phyloP scores from a whole-genome alignment of 2,797 vertebrate genomes.

The Enteromius radiatus region DNA sequence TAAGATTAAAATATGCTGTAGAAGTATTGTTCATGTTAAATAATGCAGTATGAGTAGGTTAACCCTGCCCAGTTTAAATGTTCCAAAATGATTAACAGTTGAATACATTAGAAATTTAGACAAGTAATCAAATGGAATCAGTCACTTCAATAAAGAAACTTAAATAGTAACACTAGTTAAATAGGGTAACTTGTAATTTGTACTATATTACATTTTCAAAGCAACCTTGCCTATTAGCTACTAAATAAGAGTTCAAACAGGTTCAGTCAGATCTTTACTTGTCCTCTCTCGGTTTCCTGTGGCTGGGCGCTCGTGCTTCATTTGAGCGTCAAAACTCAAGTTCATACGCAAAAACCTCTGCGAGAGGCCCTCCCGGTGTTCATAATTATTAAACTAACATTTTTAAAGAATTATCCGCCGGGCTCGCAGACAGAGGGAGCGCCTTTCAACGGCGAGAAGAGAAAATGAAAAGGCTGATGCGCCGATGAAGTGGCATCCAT shows the following conservation, averaged over 20 bases:
- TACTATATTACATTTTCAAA: too few relatives aligned
- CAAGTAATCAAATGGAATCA: too few relatives aligned
- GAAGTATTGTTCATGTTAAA: too few relatives aligned
- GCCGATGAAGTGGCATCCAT: conserved; percentile 58
- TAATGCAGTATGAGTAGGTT: too few relatives aligned
- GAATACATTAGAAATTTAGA: too few relatives aligned
- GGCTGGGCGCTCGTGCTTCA: conserved; percentile 12
- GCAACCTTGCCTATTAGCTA: not conserved
- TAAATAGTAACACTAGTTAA: too few relatives aligned
- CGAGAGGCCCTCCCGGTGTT: conserved; percentile 17
- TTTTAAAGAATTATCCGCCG: conserved; percentile 50
- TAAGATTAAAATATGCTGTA: too few relatives aligned
- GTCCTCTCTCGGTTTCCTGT: conserved; percentile 13
- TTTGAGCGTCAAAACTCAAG: conserved; percentile 14
- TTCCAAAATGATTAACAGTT: too few relatives aligned
- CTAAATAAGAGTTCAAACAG: conserved; percentile 13
- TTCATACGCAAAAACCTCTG: conserved; percentile 1
- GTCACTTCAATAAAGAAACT: too few relatives aligned
- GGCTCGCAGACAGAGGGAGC: conserved; percentile 49
- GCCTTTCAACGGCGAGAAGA: conserved; percentile 45
- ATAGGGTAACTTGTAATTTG: too few relatives aligned
- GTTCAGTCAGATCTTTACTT: not conserved
- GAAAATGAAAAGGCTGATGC: conserved; percentile 66
- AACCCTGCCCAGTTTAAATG: too few relatives aligned
- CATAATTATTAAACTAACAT: conserved; percentile 39